Base-by-base conservation (phyloP, 2,888 invertebrate genomes). In the Drosophila maculinotata region DNA sequence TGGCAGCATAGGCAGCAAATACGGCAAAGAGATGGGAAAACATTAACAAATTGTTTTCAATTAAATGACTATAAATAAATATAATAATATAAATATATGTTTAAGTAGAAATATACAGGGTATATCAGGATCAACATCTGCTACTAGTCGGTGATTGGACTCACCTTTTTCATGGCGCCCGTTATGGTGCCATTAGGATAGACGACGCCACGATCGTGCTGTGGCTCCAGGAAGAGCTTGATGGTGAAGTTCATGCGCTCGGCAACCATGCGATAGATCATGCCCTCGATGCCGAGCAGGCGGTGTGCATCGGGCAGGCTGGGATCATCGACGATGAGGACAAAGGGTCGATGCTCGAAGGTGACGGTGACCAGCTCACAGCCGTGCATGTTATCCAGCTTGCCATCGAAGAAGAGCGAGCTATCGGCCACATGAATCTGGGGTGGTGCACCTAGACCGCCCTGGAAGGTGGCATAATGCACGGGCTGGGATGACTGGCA, bases 271-370 rank as follows among this genome's bases (percentile, higher is more conserved):
- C 59, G 65, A 5, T 89, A 64, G 0, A 91, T 58, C 52, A 75
- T 56, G 3, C 90, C 91, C 57, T 91, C 91, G 12, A 90, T 90
- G n/a, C 91, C 91, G 2, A 64, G 56, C 1, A 91, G 8, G 0
- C 36, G 51, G 2, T 33, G 23, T 3, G 28, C 54, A 1, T 42
- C 62, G 5, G 48, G 17, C 2, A 7, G 20, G 17, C 0, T 8
- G 0, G 9, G 9, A 52, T 77, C 49, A 1, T 60, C n/a, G 0
- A 86, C 58, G 3, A 91, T 51, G 1, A 71, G 47, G 4, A 90
- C 79, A 12, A 76, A 89, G 0, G 91, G 90, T 0, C 76, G 80
- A 10, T 86, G 53, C 10, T 81, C 51, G 63, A 89, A 88, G 1
- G 90, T 88, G 1, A 82, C 74, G 0, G 88, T 66, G 3, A 63